Evolutionary conservation across 2,797 vertebrate species (phyloP), one percentile per base, ranked within the genome.

Genomic region (Eulemur mongoz): DNA sequence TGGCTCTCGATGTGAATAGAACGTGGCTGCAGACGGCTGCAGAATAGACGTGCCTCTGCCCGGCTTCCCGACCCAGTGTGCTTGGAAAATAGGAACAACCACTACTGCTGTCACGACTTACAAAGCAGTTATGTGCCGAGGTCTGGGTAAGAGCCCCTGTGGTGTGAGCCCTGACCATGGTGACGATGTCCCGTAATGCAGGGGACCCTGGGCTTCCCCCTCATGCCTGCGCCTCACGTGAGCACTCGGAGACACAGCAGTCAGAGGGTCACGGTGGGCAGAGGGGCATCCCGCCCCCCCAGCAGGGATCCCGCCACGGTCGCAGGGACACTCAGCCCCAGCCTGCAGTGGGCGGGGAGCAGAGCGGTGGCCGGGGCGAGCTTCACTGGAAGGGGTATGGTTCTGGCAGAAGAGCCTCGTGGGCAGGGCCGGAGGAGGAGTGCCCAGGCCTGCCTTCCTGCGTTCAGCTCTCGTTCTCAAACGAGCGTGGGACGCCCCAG

Each of bases 271-370:
- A 4, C 11, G 45, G 40, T 20, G 0, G 35, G 20, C 12, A 14
- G 72, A 22, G 7, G 38, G 12, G 22, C 11, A 4, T 30, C 12
- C 15, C 12, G 12, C 43, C 43, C 17, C 2, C 15, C 5, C 27
- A 0, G 5, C 23, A 10, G 40, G 4, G 6, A 0, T 3, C 3
- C 32, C 2, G 0, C 0, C 72, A 1, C 12, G 1, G 7, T 22
- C 2, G 23, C 13, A 1, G 17, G 6, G 27, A 3, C 1, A 5
- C 32, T 32, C 5, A 17, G 35, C 32, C 27, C 59, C 52, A 67
- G 80, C 61, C 23, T 20, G 38, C 65, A 54, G 30, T 4, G 0
- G 17, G 13, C 23, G 7, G 11, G 69, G 35, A 6, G 2, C 13
- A 18, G 27, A 15, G 63, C 1, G 1, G 4, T 1, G 2, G 10